Percentiles rank a stretch among this genome's conserved stretches.
phyloP scores from a whole-genome alignment of 92 coral and sea anemone species.

The Actinostola sp. region DNA sequence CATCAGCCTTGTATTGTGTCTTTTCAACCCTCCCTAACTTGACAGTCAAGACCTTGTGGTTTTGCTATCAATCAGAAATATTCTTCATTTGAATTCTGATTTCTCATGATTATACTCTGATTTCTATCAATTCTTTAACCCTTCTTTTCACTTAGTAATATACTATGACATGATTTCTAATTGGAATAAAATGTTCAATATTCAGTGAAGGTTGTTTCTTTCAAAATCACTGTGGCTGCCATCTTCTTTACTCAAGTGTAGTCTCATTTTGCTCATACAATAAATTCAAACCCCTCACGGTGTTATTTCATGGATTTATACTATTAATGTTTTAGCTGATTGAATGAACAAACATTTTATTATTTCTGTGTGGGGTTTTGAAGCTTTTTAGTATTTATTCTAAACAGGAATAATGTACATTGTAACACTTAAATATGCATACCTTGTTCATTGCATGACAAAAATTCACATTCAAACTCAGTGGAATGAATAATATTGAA shows the following conservation, averaged over 20 bases:
- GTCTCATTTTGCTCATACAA: background rate
- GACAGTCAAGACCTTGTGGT: constrained; percentile 4
- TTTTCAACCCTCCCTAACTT: background rate
- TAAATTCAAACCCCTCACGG: background rate
- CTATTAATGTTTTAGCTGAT: constrained; percentile 1
- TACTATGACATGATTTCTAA: background rate
- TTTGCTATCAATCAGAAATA: background rate
- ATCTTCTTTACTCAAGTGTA: constrained; percentile 2
- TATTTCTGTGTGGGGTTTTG: background rate
- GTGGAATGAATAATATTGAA: no score
- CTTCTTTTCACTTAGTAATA: background rate
- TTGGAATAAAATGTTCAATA: background rate
- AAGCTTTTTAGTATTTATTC: background rate
- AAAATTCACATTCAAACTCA: background rate
- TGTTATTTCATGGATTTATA: background rate
- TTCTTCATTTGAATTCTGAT: background rate
- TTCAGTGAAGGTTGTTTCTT: background rate
- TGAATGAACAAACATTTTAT: background rate
- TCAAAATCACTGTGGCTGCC: background rate
- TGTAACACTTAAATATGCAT: no score
- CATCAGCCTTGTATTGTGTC: background rate
- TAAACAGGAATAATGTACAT: background rate
- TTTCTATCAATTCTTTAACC: background rate
- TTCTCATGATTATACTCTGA: background rate
- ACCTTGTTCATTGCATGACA: no score